A percentile compares a stretch with the other conserved stretches of the same genome.
phyloP scores from a whole-genome alignment of 2,113 vertebrate species.

The Cichladusa arquata region DNA sequence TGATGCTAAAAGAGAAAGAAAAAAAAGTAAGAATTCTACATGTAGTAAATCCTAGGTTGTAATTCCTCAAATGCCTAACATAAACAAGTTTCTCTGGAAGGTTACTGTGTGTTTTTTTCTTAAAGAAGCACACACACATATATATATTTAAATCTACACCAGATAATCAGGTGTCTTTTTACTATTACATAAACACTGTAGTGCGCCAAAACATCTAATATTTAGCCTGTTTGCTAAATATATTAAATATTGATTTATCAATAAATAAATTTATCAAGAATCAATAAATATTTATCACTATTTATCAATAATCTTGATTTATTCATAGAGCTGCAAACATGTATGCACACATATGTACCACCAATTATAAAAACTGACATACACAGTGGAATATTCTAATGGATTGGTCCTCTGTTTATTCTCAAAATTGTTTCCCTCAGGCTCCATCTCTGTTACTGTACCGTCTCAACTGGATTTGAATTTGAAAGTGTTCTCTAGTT shows the following conservation, averaged over 20 bases:
- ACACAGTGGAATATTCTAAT: constrained; percentile 15
- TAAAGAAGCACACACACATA: neutral
- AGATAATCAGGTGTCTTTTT: neutral
- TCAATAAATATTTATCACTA: too few relatives aligned
- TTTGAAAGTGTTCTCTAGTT: constrained; percentile 58
- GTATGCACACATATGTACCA: neutral
- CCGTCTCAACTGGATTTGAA: constrained; percentile 54
- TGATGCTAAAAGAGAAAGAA: neutral
- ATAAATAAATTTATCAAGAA: too few relatives aligned
- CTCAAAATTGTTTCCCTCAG: constrained; percentile 33
- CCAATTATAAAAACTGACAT: constrained; percentile 18
- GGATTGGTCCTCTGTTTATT: constrained; percentile 29
- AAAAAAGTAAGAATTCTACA: neutral
- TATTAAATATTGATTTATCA: constrained; percentile 1
- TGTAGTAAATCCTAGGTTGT: neutral
- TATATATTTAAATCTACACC: neutral
- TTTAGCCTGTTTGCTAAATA: neutral
- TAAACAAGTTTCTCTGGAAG: neutral
- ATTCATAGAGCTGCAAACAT: neutral
- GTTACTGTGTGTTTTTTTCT: neutral
- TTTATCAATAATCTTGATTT: neutral
- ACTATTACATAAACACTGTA: neutral
- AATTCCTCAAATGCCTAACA: neutral
- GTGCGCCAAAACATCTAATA: neutral
- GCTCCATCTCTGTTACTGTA: constrained; percentile 10